A percentile compares a stretch with the other conserved stretches of the same genome.
Evolutionary conservation across 2,888 invertebrate genomes (phyloP).

Genomic region (Plemyria rubiginata): DNA sequence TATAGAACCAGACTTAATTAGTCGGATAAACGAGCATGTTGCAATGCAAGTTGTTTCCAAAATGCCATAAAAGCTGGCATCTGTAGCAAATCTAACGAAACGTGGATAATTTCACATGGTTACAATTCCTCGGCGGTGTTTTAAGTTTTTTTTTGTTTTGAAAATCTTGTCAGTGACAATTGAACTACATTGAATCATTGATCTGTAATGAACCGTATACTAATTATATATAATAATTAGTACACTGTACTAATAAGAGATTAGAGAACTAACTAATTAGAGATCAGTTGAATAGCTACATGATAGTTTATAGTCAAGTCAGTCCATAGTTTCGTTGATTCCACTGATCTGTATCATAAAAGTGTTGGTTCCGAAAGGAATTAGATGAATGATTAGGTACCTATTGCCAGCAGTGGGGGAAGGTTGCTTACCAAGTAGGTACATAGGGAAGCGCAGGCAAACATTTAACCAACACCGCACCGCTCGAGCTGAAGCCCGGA

Average conservation of each 20-base stretch:
- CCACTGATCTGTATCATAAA: no score
- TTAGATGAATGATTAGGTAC: conserved; percentile 51
- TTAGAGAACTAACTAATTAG: no score
- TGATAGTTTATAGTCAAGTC: no score
- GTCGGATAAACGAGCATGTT: conserved; percentile 19
- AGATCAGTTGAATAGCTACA: no score
- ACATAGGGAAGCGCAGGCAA: conserved; percentile 74
- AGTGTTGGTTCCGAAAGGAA: conserved; percentile 12
- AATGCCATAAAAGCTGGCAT: conserved; percentile 20
- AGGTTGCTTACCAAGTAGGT: conserved; percentile 66
- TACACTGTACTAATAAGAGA: no score
- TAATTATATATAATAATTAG: no score
- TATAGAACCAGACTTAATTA: conserved; percentile 32
- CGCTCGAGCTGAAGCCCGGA: conserved; percentile 71
- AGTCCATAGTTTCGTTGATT: conserved; percentile 6
- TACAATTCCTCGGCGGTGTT: conserved; percentile 8
- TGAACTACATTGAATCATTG: no score
- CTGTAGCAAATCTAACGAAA: conserved; percentile 12
- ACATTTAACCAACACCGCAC: conserved; percentile 71
- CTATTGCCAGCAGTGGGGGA: conserved; percentile 55
- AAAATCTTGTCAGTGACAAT: no score
- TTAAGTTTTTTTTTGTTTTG: no score
- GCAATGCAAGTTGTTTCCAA: conserved; percentile 18
- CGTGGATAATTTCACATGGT: conserved; percentile 11
- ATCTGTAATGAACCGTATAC: no score